Evolutionary conservation across 2,888 invertebrate genomes (phyloP), one percentile per base, ranked within the genome.

Genomic region (Caenorhabditis doughertyi): DNA sequence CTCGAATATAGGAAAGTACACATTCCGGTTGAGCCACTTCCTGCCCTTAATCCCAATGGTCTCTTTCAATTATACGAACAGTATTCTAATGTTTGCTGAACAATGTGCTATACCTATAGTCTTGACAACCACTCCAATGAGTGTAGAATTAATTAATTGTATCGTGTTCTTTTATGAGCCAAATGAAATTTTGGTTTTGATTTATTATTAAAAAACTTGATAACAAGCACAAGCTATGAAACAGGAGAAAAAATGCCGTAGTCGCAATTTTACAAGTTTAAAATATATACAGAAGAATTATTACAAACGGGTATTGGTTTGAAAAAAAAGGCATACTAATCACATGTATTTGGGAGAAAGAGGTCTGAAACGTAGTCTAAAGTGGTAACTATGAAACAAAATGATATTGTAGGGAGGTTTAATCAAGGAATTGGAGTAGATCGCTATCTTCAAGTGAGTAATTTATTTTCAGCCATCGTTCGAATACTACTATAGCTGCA

Each of bases 21-120:
- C 74, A 74, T 56, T 74, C 64, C 56, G 47, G 51, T 60, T 53
- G 60, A 68, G 68, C 68, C 68, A 68, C 68, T 77, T 77, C 77
- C 77, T 60, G 51, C 44, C 60, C 55, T 23, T 77, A 77, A 77
- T 77, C 77, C 77, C 25, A 49, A 35, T 44, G 53, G 42, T 62
- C 77, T 51, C 60, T 8, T 68, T 77, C 60, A 67, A 67, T 76
- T 76, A 76, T 76, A 56, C 53, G 64, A 42, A 44, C 64, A 35
- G 35, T 23, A 23, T 65, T 56, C 47, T 27, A 25, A 32, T 67
- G 32, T 76, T 76, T 67, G 77, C 77, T 5, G 47, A 77, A 42
- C 62, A 44, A 68, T 58, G 35, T 5, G 21, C 27, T 16, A 64
- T 25, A 25, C 11, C 29, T 32, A 42, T 35, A n/a, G 42, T n/a